Percentiles rank a stretch among this genome's conserved stretches.
Conservation (phyloP, 1,140 invertebrate genomes). For the Drosophila elegans region DNA sequence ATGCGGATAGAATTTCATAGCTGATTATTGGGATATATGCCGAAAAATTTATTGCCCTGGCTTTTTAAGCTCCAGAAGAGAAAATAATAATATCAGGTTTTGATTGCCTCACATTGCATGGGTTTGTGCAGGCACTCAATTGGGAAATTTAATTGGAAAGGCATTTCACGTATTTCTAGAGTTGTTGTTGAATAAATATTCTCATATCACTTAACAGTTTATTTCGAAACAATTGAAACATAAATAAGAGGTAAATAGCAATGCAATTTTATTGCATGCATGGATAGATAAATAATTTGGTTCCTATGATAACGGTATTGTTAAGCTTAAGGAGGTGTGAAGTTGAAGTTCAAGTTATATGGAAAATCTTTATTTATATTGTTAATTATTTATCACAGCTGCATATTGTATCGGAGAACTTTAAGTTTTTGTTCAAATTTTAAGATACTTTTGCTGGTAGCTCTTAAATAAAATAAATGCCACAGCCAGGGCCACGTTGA, state of each 20-base stretch:
- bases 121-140: background rate
- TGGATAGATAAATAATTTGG: too few species aligned
- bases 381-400: too few species aligned
- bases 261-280: too few species aligned
- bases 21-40: constrained; percentile 37
- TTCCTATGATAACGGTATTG: too few species aligned
- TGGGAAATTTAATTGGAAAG: too few species aligned
- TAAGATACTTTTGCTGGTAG: background rate
- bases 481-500: constrained; percentile 15
- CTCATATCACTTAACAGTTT: background rate
- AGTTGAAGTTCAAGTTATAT: too few species aligned
- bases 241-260: too few species aligned
- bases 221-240: background rate
- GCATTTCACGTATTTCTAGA: too few species aligned
- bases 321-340: too few species aligned
- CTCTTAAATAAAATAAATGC: constrained; percentile 8
- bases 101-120: background rate
- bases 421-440: background rate
- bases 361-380: too few species aligned
- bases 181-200: background rate
- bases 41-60: constrained; percentile 9
- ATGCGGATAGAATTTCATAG: constrained; percentile 35
- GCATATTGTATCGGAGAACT: too few species aligned
- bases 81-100: background rate
- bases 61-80: background rate